Percentiles rank a stretch among this genome's conserved stretches.
These are phyloP conservation scores for Gortyna flavago DNA, from an alignment of 2,888 invertebrate species.

Conservation along the genomic window DNA sequence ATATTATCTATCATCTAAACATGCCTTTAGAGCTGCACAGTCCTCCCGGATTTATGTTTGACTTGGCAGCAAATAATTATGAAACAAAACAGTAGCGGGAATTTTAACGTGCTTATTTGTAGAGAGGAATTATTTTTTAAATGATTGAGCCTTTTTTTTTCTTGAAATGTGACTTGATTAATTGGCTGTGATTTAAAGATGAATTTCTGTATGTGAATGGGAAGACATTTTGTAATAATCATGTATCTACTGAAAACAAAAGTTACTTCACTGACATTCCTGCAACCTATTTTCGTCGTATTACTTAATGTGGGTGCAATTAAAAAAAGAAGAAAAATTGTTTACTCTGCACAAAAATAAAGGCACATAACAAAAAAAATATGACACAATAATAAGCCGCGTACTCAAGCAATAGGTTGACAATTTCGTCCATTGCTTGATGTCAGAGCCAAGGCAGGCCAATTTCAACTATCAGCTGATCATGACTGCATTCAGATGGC, in stretches of 20 bases:
- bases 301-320: neutral
- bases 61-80: slow-evolving; percentile 60
- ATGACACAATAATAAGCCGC: neutral
- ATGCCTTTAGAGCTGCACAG: slow-evolving; percentile 68
- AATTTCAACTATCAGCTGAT: neutral
- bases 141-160: neutral
- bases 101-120: neutral
- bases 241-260: neutral
- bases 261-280: neutral
- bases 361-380: neutral
- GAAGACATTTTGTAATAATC: neutral
- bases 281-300: too few species aligned
- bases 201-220: neutral
- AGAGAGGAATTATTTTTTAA: neutral
- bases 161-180: neutral
- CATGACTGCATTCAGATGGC: too few species aligned
- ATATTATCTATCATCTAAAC: slow-evolving; percentile 82
- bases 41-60: slow-evolving; percentile 52
- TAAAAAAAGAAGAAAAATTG: neutral
- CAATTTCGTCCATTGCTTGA: neutral
- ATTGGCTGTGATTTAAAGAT: neutral
- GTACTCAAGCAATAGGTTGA: neutral
- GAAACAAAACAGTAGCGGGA: slow-evolving; percentile 47
- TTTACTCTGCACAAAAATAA: neutral
- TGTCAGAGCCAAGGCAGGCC: neutral